Base-by-base conservation (phyloP, 2,113 vertebrate genomes). In the Heterotis niloticus region DNA sequence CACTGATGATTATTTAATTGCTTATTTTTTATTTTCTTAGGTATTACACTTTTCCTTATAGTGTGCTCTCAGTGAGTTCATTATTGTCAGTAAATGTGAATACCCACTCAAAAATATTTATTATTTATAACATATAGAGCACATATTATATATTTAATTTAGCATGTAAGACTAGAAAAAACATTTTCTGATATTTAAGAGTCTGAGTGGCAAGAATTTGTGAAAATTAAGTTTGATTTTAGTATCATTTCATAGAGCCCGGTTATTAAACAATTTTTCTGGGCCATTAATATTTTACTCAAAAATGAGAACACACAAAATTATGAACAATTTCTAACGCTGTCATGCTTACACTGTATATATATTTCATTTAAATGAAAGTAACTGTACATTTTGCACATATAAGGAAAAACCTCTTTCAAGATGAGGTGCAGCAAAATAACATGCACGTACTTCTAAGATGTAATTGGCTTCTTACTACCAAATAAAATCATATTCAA, bases 401-500 rank as follows among this genome's bases (percentile, higher is more conserved):
- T 23, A 62, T 51, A 64, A 71, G 68, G 68, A 10, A 52, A 59
- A 16, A 66, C 26, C 17, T 44, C 13, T 13, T 60, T 54, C 17
- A 18, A 16, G 20, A 14, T n/a, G 52, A 20, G 69, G 82, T 86
- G 28, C 52, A n/a, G 84, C 85, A 85, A 75, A 83, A 74, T 82
- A 87, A 89, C 86, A 83, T 88, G 80, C 86, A 88, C 44, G 87
- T 85, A 88, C 87, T 90, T 89, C 82, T 86, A 44, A 44, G 34
- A 90, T 88, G 89, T 91, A 90, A 91, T 86, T 88, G 88, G 88
- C 88, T 89, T 90, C 88, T 86, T 82, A 84, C 85, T 81, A 82
- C 84, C 77, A 81, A 81, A 70, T 85, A 82, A 85, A 75, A 88
- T 78, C 69, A 77, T 44, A 24, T n/a, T 54, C 44, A 56, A 72